Base-by-base conservation (phyloP, 1,140 invertebrate species). In the Polypedilum pembai region DNA sequence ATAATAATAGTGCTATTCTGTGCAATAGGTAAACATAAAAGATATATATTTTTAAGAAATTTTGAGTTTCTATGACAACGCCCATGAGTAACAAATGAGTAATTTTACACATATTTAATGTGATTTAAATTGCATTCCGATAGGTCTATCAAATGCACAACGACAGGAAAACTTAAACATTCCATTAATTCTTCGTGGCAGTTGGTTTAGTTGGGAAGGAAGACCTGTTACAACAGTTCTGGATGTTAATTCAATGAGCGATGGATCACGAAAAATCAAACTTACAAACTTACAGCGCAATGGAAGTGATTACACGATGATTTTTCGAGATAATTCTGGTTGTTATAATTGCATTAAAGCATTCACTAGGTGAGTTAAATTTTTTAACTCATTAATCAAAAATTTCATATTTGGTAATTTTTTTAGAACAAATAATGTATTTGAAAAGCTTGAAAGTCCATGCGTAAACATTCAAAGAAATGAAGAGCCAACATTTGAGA, bases 171-270 rank as follows among this genome's bases (percentile, higher is more conserved):
- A 18, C 18, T 3, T 69, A 18, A 18, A 69, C n/a, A 92, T 95
- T 79, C 92, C 93, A 21, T 78, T 87, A 75, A 88, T 93, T 73
- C 82, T 96, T 40, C 86, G 92, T 80, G 93, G 93, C 74, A 87
- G 91, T 41, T 96, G 94, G 94, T 96, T 94, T 83, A 94, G 92
- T 8, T 92, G 93, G 87, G 94, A 96, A 87, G 92, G 93, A 18
- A 83, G 86, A 78, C 92, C 94, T 79, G 94, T 91, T 0, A 85
- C 90, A 73, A 96, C 93, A 5, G 89, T 92, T 79, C 89, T 97
- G 40, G 90, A 95, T 84, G 89, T 88, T 0, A 88, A 86, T 65
- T 85, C 85, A 33, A 94, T 95, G 90, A 87, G 88, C 15, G 83
- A 85, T 77, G 85, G 88, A 80, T 93, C 93, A 65, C 79, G 81